phyloP scores from a whole-genome alignment of 2,797 vertebrate species.

The Cryptoblepharus egeriae region DNA sequence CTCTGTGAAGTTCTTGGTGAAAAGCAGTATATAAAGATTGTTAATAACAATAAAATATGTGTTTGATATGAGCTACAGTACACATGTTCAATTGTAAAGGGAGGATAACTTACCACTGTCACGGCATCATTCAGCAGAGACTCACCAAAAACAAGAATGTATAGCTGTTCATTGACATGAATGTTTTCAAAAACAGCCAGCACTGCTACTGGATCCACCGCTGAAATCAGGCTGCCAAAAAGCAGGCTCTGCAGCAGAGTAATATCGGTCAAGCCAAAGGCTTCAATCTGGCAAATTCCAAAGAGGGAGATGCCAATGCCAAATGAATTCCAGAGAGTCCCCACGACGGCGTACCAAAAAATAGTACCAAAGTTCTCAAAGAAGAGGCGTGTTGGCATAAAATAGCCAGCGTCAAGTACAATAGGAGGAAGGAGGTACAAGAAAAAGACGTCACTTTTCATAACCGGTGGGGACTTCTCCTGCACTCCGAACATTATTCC shows the following conservation, averaged over 20 bases:
- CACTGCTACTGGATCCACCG: slow-evolving; percentile 95
- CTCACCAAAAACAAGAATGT: slow-evolving; percentile 95
- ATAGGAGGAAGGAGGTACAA: slow-evolving; percentile 84
- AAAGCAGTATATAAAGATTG: too few relatives aligned
- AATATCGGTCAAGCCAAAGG: slow-evolving; percentile 90
- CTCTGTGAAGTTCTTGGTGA: too few relatives aligned
- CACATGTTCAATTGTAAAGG: too few relatives aligned
- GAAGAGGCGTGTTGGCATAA: slow-evolving; percentile 93
- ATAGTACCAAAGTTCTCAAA: slow-evolving; percentile 97
- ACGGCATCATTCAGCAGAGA: slow-evolving; percentile 94
- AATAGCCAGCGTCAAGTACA: slow-evolving; percentile 87
- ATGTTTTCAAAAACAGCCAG: slow-evolving; percentile 94
- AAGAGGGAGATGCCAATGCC: slow-evolving; percentile 93
- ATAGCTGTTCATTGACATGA: slow-evolving; percentile 94
- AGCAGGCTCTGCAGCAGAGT: slow-evolving; percentile 93
- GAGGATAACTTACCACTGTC: slow-evolving; percentile 90
- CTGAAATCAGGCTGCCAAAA: slow-evolving; percentile 93
- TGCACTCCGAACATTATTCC: slow-evolving; percentile 92
- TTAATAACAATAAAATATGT: not conserved
- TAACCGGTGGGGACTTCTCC: slow-evolving; percentile 91
- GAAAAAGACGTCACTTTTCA: slow-evolving; percentile 87
- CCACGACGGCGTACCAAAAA: slow-evolving; percentile 93
- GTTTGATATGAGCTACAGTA: too few relatives aligned
- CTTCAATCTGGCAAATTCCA: slow-evolving; percentile 92
- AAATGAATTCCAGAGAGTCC: slow-evolving; percentile 95